Evolutionary conservation across 2,797 vertebrate genomes (phyloP), one percentile per base, ranked within the genome.

Genomic region (Hippoglossus hippoglossus): DNA sequence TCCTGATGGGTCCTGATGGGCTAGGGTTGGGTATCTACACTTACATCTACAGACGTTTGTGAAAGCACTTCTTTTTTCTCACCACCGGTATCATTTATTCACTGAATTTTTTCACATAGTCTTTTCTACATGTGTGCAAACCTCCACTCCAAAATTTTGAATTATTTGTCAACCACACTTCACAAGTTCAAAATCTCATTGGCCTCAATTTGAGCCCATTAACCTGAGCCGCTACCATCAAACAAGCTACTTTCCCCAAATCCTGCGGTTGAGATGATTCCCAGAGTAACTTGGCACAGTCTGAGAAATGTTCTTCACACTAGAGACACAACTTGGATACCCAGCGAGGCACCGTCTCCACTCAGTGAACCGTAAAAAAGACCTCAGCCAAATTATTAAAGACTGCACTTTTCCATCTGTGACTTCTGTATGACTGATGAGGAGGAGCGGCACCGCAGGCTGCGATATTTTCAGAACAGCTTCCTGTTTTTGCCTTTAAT

Each of bases 401-500:
- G 22, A 64, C 15, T 18, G 7, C 25, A 15, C 56, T 22, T 75
- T 76, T 71, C 71, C 63, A 57, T 71, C 63, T 77, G 64, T 34
- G 34, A 49, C 47, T 54, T 51, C 28, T 58, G 34, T 6, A 6
- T 26, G 16, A 56, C 46, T 50, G 26, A 41, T 12, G 36, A 65
- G 67, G 59, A 73, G 19, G 25, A 68, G 64, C 71, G 73, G 55
- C 41, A 19, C 26, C 34, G 18, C 60, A 31, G 57, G 51, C 70
- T 63, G 75, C 55, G 65, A 83, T 51, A 44, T 75, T 82, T 80
- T 61, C 72, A 49, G 49, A 71, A 44, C 52, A 34, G 59, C 67
- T 83, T 72, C 51, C 70, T 57, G 53, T 56, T 82, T 28, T 75
- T 39, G 9, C 39, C 52, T 71, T n/a, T 71, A 65, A 77, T 49